A percentile compares a stretch with the other conserved stretches of the same genome.
Evolutionary conservation across 2,888 invertebrate genomes (phyloP).

Genomic region (Latheticus oryzae): DNA sequence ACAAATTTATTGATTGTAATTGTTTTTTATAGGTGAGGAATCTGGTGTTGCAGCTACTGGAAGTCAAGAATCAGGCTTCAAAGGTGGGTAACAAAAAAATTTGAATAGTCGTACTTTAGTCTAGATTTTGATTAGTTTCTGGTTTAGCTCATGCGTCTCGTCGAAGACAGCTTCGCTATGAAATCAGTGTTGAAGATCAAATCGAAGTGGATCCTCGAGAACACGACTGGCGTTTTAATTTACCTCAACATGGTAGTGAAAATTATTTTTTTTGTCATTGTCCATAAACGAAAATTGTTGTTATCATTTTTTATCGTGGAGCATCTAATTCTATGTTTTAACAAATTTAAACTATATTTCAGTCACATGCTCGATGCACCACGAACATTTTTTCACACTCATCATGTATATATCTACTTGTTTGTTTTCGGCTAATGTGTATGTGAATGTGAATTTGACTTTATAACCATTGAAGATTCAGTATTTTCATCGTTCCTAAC

Average conservation of each 20-base stretch:
- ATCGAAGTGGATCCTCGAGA: slow-evolving; percentile 68
- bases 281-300: too few species aligned
- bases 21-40: slow-evolving; percentile 36
- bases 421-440: slow-evolving; percentile 37
- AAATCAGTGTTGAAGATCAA: slow-evolving; percentile 69
- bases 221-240: slow-evolving; percentile 69
- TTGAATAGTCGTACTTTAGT: background rate
- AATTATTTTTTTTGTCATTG: slow-evolving; percentile 13
- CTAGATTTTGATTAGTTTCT: slow-evolving; percentile 46
- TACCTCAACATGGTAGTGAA: slow-evolving; percentile 65
- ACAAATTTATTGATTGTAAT: too few species aligned
- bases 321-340: slow-evolving; percentile 10
- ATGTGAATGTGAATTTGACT: slow-evolving; percentile 27
- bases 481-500: slow-evolving; percentile 15
- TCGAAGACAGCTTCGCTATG: slow-evolving; percentile 66
- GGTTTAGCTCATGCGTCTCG: slow-evolving; percentile 60
- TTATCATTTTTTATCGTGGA: slow-evolving; percentile 19
- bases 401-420: slow-evolving; percentile 23
- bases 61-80: slow-evolving; percentile 7
- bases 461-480: slow-evolving; percentile 10
- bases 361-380: slow-evolving; percentile 17
- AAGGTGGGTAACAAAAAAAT: slow-evolving; percentile 18
- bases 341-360: background rate
- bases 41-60: slow-evolving; percentile 19
- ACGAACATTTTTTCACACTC: slow-evolving; percentile 20